Evolutionary conservation across 2,888 invertebrate species (phyloP), one percentile per base, ranked within the genome.

Genomic region (Mylabris sibirica): DNA sequence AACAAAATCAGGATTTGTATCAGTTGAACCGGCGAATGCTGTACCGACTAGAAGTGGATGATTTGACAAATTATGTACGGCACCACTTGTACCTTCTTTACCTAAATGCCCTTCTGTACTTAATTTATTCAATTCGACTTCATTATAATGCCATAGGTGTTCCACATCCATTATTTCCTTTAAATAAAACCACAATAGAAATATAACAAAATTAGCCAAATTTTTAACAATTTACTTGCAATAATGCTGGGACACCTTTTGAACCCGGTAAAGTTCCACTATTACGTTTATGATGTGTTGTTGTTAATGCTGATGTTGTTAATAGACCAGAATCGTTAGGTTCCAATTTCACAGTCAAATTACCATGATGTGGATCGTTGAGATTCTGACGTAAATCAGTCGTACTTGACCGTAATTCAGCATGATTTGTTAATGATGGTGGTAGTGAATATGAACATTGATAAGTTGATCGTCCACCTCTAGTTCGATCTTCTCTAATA

Each of bases 141-240:
- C 96, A 82, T 93, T 96, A 87, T 95, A 95, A 83, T 96, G 96
- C 97, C 97, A 97, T 67, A 97, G 88, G 86, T 96, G 96, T 85
- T 97, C 97, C 82, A 97, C 97, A 83, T 96, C 95, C 93, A 97
- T 96, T 86, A 97, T 97, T 88, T 97, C 96, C 91, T 96, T 85
- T 0, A 85, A 77, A 12, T 38, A 35, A 8, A 49, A 26, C n/a
- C n/a, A n/a, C 9, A 26, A 24, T 17, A 53, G 14, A 49, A 44
- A 17, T 53, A 59, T 6, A 30, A 20, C 17, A 41, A 60, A 30
- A 22, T 59, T 59, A 20, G n/a, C 3, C 30, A 30, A 30, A 30
- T 30, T 30, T 3, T 30, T 5, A 61, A 35, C n/a, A 63, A 74
- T 81, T 80, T 84, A 91, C 92, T 87, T 92, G 92, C 83, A 92